These are phyloP conservation scores for Drosophila histrio DNA, from an alignment of 2,888 invertebrate species.

Conservation along the genomic window DNA sequence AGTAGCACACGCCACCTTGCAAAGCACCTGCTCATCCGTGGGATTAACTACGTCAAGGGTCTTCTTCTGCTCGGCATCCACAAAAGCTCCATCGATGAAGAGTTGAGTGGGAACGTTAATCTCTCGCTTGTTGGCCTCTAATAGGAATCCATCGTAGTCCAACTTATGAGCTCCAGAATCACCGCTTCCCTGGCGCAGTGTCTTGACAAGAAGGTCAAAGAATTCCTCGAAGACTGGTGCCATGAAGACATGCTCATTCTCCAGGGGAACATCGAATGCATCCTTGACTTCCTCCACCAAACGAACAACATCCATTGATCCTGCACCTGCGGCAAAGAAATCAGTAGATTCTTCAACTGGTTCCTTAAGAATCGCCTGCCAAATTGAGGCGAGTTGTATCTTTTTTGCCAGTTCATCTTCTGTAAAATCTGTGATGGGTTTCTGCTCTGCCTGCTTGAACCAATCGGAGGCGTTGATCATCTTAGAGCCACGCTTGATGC, in stretches of 20 bases:
- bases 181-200: conserved; percentile 87
- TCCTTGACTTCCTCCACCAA: conserved; percentile 97
- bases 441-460: conserved; percentile 86
- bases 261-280: conserved; percentile 89
- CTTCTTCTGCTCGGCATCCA: conserved; percentile 89
- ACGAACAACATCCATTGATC: conserved; percentile 97
- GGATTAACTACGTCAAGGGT: conserved; percentile 91
- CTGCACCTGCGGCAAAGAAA: conserved; percentile 97
- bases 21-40: conserved; percentile 91
- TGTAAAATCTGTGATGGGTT: conserved; percentile 87
- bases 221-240: conserved; percentile 95
- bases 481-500: conserved; percentile 90
- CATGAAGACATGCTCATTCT: conserved; percentile 97
- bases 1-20: conserved; percentile 90
- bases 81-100: conserved; percentile 96
- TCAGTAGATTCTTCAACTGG: conserved; percentile 92
- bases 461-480: conserved; percentile 93
- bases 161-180: conserved; percentile 85
- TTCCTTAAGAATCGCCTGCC: conserved; percentile 93
- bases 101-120: conserved; percentile 94
- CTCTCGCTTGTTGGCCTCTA: conserved; percentile 93
- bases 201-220: conserved; percentile 87
- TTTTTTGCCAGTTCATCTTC: conserved; percentile 90
- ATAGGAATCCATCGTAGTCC: conserved; percentile 89
- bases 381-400: conserved; percentile 88